These are phyloP conservation scores for Busseola fusca DNA, from an alignment of 2,888 invertebrate species.

Conservation along the genomic window DNA sequence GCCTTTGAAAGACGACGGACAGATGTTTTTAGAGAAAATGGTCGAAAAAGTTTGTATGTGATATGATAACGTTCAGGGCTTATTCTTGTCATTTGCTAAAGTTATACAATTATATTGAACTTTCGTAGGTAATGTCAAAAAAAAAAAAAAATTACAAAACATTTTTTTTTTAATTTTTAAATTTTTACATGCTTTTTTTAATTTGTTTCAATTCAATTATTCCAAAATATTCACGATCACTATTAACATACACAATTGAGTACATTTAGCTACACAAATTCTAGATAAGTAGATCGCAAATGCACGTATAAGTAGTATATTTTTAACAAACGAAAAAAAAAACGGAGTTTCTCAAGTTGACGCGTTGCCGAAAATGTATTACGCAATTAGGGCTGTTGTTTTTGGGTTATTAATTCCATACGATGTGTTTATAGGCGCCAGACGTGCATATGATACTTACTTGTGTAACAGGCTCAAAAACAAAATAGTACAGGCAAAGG, in stretches of 20 bases:
- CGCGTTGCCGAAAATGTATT: no score
- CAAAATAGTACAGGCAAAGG: conserved; percentile 9
- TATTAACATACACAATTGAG: conserved; percentile 12
- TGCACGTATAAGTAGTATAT: not conserved
- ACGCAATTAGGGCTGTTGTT: no score
- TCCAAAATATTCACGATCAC: not conserved
- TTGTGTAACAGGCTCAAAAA: not conserved
- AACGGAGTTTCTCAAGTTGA: no score
- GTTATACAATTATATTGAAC: not conserved
- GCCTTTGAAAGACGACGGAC: not conserved
- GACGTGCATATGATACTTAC: not conserved
- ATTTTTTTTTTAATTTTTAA: no score
- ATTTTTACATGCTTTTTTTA: conserved; percentile 6
- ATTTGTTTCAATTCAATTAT: conserved; percentile 4
- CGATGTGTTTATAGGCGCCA: not conserved
- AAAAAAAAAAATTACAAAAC: not conserved
- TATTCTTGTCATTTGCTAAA: conserved; percentile 9
- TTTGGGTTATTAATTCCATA: not conserved
- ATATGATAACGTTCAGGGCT: not conserved
- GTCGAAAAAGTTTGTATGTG: not conserved
- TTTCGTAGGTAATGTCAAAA: not conserved
- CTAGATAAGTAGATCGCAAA: not conserved
- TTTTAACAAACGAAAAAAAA: no score
- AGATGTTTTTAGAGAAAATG: not conserved
- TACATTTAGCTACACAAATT: conserved; percentile 24